These are phyloP conservation scores for Argyra leucocephala DNA, from an alignment of 2,888 invertebrate genomes.

Conservation along the genomic window DNA sequence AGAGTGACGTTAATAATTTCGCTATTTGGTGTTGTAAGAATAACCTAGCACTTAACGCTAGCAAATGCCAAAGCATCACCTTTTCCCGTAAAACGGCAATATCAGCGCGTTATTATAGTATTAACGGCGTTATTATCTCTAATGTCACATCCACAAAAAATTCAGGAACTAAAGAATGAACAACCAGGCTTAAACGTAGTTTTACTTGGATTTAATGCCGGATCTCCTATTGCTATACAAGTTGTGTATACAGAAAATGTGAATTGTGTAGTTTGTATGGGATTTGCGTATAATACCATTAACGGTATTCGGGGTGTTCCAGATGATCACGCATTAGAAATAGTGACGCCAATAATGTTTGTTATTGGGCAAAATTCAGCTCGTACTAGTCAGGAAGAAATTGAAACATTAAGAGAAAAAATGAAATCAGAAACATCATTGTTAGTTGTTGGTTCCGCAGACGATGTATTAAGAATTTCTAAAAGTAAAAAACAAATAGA, in stretches of 20 bases:
- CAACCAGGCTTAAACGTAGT: slow-evolving; percentile 61
- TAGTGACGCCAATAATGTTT: slow-evolving; percentile 65
- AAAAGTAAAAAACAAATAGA: slow-evolving; percentile 61
- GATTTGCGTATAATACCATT: slow-evolving; percentile 64
- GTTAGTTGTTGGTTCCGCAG: slow-evolving; percentile 69
- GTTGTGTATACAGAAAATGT: slow-evolving; percentile 62
- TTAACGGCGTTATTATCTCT: no score
- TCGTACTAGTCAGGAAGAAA: slow-evolving; percentile 58
- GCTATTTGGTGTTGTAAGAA: no score
- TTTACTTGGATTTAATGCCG: slow-evolving; percentile 67
- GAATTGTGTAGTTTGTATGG: slow-evolving; percentile 64
- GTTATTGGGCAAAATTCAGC: slow-evolving; percentile 67
- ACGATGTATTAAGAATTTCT: slow-evolving; percentile 61
- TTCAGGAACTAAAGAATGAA: slow-evolving; percentile 59
- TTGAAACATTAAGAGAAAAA: slow-evolving; percentile 65
- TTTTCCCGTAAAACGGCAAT: no score
- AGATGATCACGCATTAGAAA: slow-evolving; percentile 64
- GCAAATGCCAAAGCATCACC: no score
- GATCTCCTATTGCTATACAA: slow-evolving; percentile 66
- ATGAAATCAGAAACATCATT: slow-evolving; percentile 68
- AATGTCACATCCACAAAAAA: no score
- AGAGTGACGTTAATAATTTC: no score
- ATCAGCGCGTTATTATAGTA: no score
- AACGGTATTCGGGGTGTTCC: slow-evolving; percentile 65
- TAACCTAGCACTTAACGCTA: no score